Percentiles rank a stretch among this genome's conserved stretches.
Conservation (phyloP, 1,140 invertebrate species). For the Zaprionus taronus region DNA sequence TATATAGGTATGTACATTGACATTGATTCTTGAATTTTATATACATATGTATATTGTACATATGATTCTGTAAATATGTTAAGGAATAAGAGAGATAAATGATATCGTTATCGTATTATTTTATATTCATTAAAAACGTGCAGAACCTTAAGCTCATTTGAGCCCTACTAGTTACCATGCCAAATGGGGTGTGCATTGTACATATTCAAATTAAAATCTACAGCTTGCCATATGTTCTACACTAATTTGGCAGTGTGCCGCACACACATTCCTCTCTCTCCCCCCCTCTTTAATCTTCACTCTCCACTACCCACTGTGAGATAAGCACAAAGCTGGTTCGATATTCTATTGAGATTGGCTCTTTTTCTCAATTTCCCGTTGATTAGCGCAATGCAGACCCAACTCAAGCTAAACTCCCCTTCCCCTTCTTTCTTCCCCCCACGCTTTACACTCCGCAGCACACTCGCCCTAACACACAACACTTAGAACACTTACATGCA, state of each 20-base stretch:
- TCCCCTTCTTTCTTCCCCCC: not conserved
- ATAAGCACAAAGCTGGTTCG: not conserved
- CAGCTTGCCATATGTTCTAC: conserved; percentile 3
- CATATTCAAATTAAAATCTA: not conserved
- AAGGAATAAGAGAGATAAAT: too few species aligned
- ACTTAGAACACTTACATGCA: conserved; percentile 14
- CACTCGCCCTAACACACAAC: conserved; percentile 50
- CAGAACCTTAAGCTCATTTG: not conserved
- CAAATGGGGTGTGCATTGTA: not conserved
- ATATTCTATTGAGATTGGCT: conserved; percentile 18
- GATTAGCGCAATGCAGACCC: conserved; percentile 46
- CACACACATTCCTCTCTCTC: not conserved
- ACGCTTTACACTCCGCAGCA: not conserved
- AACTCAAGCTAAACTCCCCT: conserved; percentile 25
- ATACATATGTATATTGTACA: too few species aligned
- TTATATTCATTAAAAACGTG: not conserved
- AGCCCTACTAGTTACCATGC: not conserved
- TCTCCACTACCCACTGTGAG: not conserved
- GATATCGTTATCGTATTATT: too few species aligned
- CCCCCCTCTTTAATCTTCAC: not conserved
- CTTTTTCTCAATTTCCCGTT: conserved; percentile 59
- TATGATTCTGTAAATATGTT: too few species aligned
- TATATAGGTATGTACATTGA: too few species aligned
- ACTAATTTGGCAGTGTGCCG: conserved; percentile 23
- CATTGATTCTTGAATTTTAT: too few species aligned